Evolutionary conservation across 2,113 vertebrate species (phyloP).

Genomic region (Agelaius phoeniceus): DNA sequence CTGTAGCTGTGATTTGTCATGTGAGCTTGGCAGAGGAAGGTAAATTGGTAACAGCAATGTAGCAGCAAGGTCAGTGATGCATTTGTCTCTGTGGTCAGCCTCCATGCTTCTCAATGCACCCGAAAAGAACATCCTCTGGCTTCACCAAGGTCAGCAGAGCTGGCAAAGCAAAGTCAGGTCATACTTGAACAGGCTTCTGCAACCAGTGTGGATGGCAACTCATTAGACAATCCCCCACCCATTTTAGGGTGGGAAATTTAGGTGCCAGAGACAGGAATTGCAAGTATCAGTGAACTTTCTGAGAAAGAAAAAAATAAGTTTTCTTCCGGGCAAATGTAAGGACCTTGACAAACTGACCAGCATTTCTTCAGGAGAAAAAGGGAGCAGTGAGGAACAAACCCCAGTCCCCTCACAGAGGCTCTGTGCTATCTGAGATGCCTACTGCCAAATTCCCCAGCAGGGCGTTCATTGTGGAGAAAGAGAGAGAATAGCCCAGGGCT

Average conservation of each 20-base stretch:
- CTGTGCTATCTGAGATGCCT: background rate
- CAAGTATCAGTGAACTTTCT: background rate
- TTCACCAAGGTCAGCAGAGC: background rate
- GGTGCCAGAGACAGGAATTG: background rate
- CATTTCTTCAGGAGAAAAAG: background rate
- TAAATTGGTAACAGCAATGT: background rate
- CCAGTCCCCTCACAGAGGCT: background rate
- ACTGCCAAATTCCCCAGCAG: background rate
- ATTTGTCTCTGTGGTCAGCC: background rate
- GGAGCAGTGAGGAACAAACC: background rate
- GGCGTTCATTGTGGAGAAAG: background rate
- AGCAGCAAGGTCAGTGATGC: background rate
- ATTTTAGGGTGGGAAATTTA: background rate
- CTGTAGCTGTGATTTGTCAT: background rate
- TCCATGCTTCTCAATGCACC: background rate
- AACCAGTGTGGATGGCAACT: background rate
- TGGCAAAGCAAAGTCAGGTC: background rate
- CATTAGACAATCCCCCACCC: background rate
- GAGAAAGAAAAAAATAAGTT: background rate
- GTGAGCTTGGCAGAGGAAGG: background rate
- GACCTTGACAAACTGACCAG: background rate
- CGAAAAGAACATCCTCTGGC: background rate
- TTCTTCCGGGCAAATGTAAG: background rate
- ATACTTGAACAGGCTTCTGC: background rate
- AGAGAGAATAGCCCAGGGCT: background rate